Conservation (phyloP, 2,888 invertebrate species). For the Folsomia candida region DNA sequence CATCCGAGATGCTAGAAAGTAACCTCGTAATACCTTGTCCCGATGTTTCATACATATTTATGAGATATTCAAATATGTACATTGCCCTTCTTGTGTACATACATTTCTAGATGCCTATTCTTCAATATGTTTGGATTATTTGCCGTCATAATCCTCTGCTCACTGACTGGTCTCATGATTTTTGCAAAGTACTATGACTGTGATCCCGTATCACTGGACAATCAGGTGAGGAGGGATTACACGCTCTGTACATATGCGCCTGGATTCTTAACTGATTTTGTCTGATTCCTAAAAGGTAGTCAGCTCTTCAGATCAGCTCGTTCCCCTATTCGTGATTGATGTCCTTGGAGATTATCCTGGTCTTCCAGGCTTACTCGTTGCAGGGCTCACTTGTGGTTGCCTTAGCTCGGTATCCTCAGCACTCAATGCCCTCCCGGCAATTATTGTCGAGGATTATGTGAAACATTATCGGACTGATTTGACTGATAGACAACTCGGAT, state of each 20-base stretch:
- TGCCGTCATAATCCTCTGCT: constrained; percentile 28
- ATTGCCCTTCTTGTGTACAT: too few relatives aligned
- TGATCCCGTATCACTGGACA: constrained; percentile 35
- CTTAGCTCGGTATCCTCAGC: constrained; percentile 85
- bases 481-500: constrained; percentile 61
- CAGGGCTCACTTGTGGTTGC: constrained; percentile 36
- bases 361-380: constrained; percentile 40
- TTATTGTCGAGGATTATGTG: constrained; percentile 81
- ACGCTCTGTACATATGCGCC: too few relatives aligned
- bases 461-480: constrained; percentile 54
- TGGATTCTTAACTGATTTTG: too few relatives aligned
- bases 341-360: constrained; percentile 30
- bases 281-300: too few relatives aligned
- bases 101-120: constrained; percentile 29
- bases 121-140: constrained; percentile 38
- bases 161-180: constrained; percentile 33
- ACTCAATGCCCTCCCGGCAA: constrained; percentile 85
- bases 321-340: constrained; percentile 45
- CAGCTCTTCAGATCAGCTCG: constrained; percentile 43
- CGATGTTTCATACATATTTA: neutral
- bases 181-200: constrained; percentile 41
- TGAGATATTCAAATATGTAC: too few relatives aligned
- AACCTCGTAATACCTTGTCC: neutral
- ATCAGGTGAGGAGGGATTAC: too few relatives aligned
- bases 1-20: constrained; percentile 61